Evolutionary conservation across 1,140 invertebrate genomes (phyloP).

Genomic region (Aphis craccivora): DNA sequence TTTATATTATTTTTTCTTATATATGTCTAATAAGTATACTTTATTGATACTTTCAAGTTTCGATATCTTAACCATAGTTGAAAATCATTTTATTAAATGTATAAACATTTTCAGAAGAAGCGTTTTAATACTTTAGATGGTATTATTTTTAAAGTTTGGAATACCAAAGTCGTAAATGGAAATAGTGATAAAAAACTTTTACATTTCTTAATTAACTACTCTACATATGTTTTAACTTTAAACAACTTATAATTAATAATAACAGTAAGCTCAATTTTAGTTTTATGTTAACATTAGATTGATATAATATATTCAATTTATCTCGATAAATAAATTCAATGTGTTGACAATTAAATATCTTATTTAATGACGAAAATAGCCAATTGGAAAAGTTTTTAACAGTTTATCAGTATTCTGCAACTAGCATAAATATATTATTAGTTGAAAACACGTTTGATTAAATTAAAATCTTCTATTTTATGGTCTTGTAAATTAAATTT

Average conservation of each 20-base stretch:
- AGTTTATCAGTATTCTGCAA: neutral
- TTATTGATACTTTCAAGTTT: neutral
- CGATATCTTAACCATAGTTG: neutral
- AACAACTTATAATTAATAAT: neutral
- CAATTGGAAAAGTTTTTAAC: neutral
- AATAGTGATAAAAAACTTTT: neutral
- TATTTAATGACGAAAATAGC: neutral
- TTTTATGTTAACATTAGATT: constrained; percentile 16
- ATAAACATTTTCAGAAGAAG: neutral
- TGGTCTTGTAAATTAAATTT: neutral
- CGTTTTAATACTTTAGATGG: neutral
- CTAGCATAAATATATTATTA: neutral
- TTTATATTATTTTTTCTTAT: neutral
- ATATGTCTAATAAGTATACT: neutral
- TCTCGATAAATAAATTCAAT: neutral
- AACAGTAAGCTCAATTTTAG: neutral
- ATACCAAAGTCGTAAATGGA: neutral
- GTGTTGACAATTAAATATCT: neutral
- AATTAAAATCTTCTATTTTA: neutral
- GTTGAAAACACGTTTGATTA: neutral
- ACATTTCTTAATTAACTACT: neutral
- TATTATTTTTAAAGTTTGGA: neutral
- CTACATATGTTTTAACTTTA: neutral
- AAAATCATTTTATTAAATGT: neutral
- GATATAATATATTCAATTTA: neutral